Evolutionary conservation across 2,888 invertebrate genomes (phyloP), one percentile per base, ranked within the genome.

Genomic region (Luffia ferchaultella): DNA sequence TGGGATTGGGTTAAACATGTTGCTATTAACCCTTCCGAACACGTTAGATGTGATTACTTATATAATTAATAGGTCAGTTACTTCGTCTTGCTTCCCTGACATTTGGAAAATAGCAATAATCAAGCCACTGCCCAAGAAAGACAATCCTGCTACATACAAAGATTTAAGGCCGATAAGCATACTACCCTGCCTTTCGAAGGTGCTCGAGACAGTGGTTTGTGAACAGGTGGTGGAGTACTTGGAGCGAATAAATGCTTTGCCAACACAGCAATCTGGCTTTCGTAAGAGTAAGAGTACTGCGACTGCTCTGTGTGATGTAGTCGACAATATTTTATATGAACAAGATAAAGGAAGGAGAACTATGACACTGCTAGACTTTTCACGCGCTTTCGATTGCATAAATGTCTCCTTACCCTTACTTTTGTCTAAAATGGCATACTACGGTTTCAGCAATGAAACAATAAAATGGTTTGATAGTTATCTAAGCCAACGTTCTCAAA

Each of bases 371-470:
- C 54, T 64, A 3, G 63, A 65, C 48, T 64, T 58, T 42, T 60
- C 61, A 0, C 59, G 63, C 16, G 65, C 62, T 3, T 65, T 65
- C 44, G 63, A 65, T 43, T 51, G 52, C 16, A 57, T 64, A 1
- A 50, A 59, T 50, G 60, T 54, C 42, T 40, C 47, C 1, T 40
- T 59, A 2, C 42, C 47, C 1, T 40, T 59, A 2, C 50, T 62
- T 0, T 18, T 62, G 0, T 19, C 52, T 1, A 62, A 59, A 42
- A 18, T 62, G 2, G 16, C 16, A 1, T 46, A 46, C 12, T 51
- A 57, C 12, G 53, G 58, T 2, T 52, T 52, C 17, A 17, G 42
- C 7, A 15, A 1, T 0, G 1, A 12, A 16, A 48, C n/a, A 50
- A 41, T 30, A 44, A 42, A 16, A 15, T 52, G 47, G 48, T 52